Percentiles rank a stretch among this genome's conserved stretches.
phyloP scores from a whole-genome alignment of 2,797 vertebrate genomes.

The Melanotaenia trifasciata region DNA sequence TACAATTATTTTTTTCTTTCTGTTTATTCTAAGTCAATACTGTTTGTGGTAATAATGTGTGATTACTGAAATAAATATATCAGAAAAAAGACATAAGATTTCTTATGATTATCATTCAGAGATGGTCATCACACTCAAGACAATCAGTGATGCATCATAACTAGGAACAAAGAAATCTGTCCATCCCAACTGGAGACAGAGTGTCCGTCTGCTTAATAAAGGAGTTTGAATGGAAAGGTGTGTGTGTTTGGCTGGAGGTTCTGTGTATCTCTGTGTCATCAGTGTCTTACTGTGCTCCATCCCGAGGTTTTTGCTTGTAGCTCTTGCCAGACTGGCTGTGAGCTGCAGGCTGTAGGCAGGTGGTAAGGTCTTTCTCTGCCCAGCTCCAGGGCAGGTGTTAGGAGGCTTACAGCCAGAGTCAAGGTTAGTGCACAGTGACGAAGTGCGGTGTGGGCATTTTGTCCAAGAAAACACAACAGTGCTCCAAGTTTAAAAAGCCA shows the following conservation, averaged over 20 bases:
- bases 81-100: too few species aligned
- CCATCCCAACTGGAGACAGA: slow-evolving; percentile 22
- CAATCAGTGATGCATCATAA: slow-evolving; percentile 16
- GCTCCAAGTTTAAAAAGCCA: slow-evolving; percentile 49
- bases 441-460: slow-evolving; percentile 25
- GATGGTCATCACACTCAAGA: background rate
- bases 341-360: slow-evolving; percentile 49
- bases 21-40: slow-evolving; percentile 16
- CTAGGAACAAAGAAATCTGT: slow-evolving; percentile 37
- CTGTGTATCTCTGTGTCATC: slow-evolving; percentile 67
- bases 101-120: too few species aligned
- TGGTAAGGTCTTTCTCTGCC: slow-evolving; percentile 50
- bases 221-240: slow-evolving; percentile 34
- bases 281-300: slow-evolving; percentile 66
- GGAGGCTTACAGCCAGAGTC: slow-evolving; percentile 62
- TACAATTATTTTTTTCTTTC: background rate
- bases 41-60: background rate
- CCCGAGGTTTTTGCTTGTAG: slow-evolving; percentile 71
- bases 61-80: slow-evolving; percentile 12
- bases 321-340: slow-evolving; percentile 71
- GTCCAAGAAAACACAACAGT: slow-evolving; percentile 41
- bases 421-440: slow-evolving; percentile 62
- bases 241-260: slow-evolving; percentile 53
- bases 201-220: slow-evolving; percentile 61
- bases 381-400: slow-evolving; percentile 73